A percentile compares a stretch with the other conserved stretches of the same genome.
These are phyloP conservation scores for Limnothrissa miodon DNA, from an alignment of 2,113 vertebrate genomes.

Conservation along the genomic window DNA sequence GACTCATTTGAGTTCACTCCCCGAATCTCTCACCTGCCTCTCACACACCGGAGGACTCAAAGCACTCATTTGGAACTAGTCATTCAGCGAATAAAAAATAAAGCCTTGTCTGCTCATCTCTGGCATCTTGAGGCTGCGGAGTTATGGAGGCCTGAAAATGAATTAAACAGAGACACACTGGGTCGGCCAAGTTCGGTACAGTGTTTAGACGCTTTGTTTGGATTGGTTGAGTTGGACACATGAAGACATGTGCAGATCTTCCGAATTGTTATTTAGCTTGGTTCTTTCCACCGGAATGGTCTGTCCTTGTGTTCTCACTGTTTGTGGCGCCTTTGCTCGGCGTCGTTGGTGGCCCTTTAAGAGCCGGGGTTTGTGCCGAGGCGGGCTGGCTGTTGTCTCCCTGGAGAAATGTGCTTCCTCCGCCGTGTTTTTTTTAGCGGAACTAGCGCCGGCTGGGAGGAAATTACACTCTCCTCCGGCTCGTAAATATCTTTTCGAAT, in stretches of 20 bases:
- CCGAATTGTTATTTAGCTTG: not conserved
- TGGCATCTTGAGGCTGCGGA: not conserved
- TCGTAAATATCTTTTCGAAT: constrained; percentile 77
- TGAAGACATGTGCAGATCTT: not conserved
- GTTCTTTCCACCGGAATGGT: not conserved
- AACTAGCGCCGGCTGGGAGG: constrained; percentile 78
- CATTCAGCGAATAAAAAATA: not conserved
- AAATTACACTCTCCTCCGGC: constrained; percentile 79
- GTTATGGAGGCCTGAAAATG: not conserved
- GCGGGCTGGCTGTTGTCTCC: constrained; percentile 60
- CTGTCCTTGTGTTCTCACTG: not conserved
- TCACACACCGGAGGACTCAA: not conserved
- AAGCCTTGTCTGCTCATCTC: not conserved
- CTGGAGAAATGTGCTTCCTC: constrained; percentile 75
- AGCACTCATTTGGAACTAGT: not conserved
- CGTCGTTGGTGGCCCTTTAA: constrained; percentile 42
- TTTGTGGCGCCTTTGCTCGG: not conserved
- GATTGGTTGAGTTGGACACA: not conserved
- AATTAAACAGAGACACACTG: not conserved
- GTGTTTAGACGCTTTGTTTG: not conserved
- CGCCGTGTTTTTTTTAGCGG: constrained; percentile 78
- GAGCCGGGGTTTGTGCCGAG: constrained; percentile 46
- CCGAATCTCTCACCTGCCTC: not conserved
- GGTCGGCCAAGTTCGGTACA: not conserved
- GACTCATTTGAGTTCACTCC: not conserved